Base-by-base conservation (phyloP, 35 echinoderm and acorn worm genomes). In the Amphiura filiformis region DNA sequence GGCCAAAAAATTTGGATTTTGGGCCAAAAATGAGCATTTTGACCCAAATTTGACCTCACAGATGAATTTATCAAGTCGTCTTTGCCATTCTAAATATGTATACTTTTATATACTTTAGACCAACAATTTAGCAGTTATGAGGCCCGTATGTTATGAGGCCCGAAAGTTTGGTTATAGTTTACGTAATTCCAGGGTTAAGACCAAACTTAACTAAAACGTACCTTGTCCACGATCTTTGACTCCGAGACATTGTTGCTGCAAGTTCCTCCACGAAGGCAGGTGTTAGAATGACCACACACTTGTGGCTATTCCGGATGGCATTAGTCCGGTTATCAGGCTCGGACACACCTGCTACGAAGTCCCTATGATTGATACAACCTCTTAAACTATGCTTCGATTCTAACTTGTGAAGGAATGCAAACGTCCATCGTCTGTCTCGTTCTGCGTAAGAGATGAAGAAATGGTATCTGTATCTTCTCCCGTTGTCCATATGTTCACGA, bases 391-490 rank as follows among this genome's bases (percentile, higher is more conserved):
- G 77, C 82, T 91, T 82, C 1, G 76, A 78, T 44, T 91, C 89
- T 0, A 91, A 76, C 28, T 91, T 91, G 39, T 79, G 36, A 4
- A 93, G 37, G 64, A 93, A 86, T 13, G 91, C 91, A 81, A 89
- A 61, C 30, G 79, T 42, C 91, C 91, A 93, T 23, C 88, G 83
- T 13, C 82, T 79, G 76, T 93, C 86, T 37, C 86, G 23, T 13
- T 79, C 87, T 22, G 88, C 44, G 82, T 87, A 88, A 2, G 86
- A 93, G 17, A 93, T 30, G n/a, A 89, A 93, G 57, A 89, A 78
- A 76, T 93, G 86, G 35, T 89, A 93, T 37, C 38, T 38, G 22
- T 70, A 80, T 36, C 36, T 30, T 75, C 9, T 0, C 4, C 26
- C n/a, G n/a, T n/a, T n/a, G n/a, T n/a, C n/a, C n/a, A n/a, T n/a